Base-by-base conservation (phyloP, 1,140 invertebrate species). In the Pseudobourletiella spinata region DNA sequence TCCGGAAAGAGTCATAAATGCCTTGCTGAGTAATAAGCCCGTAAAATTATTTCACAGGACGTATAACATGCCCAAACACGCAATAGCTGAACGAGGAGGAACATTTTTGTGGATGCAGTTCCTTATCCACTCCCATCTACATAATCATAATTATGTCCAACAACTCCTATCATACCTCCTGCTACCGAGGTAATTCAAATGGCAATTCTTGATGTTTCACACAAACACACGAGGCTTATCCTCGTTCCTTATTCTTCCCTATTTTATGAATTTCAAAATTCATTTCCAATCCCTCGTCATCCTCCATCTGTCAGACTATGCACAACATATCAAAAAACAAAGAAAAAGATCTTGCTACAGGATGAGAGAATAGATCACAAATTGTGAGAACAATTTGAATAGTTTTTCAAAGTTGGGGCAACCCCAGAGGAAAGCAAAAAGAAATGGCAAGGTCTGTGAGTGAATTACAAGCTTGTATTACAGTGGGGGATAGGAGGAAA, bases 1-100 rank as follows among this genome's bases (percentile, higher is more conserved):
- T 22, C 14, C 24, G 48, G 48, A 51, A 51, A 51, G 48, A 51
- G 48, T 51, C 48, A 51, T 51, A 51, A 51, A 51, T 51, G 48
- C 48, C 48, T 22, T 51, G 14, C 6, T 51, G 18, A 26, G 48
- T 26, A 51, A 51, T 26, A n/a, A 51, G 48, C 48, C 8, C 14
- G 48, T 26, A 51, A 51, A 51, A 51, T 51, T 51, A 51, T 51
- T 51, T 39, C n/a, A 39, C 32, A n/a, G 32, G n/a, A 39, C 32
- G 32, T 39, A 39, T n/a, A n/a, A n/a, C n/a, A n/a, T n/a, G n/a
- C n/a, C n/a, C n/a, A n/a, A n/a, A n/a, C n/a, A n/a, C n/a, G n/a
- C n/a, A n/a, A n/a, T n/a, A n/a, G n/a, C n/a, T n/a, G n/a, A n/a
- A n/a, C n/a, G n/a, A n/a, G n/a, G n/a, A n/a, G n/a, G n/a, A n/a